phyloP scores from a whole-genome alignment of 2,888 invertebrate genomes.

The Nemotelus pantherinus region DNA sequence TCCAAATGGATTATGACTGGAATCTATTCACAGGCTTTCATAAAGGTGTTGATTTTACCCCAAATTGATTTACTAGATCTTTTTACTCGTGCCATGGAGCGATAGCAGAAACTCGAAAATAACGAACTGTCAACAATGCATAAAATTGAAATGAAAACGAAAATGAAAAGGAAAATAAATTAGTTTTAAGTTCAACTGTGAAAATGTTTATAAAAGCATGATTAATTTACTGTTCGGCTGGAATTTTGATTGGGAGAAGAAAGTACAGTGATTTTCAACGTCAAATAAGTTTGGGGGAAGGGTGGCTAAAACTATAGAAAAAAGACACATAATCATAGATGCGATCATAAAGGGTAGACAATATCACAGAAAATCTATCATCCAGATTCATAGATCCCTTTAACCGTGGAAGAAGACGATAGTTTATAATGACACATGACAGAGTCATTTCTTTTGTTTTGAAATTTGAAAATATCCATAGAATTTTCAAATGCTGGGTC shows the following conservation, averaged over 20 bases:
- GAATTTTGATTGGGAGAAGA: background rate
- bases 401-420: too few relatives aligned
- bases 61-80: constrained; percentile 12
- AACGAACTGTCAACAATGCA: constrained; percentile 18
- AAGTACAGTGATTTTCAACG: too few relatives aligned
- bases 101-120: background rate
- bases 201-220: constrained; percentile 11
- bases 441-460: too few relatives aligned
- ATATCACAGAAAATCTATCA: too few relatives aligned
- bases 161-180: constrained; percentile 21
- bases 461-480: too few relatives aligned
- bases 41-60: constrained; percentile 29
- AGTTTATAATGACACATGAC: too few relatives aligned
- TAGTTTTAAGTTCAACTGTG: constrained; percentile 4
- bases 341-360: too few relatives aligned
- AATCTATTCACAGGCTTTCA: constrained; percentile 4
- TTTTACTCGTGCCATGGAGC: background rate
- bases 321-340: background rate
- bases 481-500: too few relatives aligned
- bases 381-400: too few relatives aligned
- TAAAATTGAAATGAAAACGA: constrained; percentile 12
- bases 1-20: constrained; percentile 11
- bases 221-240: background rate
- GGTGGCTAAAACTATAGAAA: background rate
- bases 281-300: background rate